Percentiles rank a stretch among this genome's conserved stretches.
Evolutionary conservation across 1,140 invertebrate species (phyloP).

Genomic region (Ericerus pela): DNA sequence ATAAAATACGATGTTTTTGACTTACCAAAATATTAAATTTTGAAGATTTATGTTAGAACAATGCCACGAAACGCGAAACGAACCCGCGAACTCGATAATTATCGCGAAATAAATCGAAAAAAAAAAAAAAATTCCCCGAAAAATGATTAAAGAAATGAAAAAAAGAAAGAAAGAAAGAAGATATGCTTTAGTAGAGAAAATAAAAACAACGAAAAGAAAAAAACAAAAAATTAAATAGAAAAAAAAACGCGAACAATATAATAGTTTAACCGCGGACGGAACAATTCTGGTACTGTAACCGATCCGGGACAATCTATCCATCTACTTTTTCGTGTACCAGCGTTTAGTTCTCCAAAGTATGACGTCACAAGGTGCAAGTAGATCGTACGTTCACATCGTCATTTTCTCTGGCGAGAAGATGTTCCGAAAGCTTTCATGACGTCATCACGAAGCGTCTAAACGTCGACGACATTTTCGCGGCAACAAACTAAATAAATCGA

Average conservation of each 20-base stretch:
- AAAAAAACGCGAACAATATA: neutral
- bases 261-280: neutral
- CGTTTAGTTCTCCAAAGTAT: neutral
- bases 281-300: constrained; percentile 4
- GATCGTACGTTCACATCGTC: neutral
- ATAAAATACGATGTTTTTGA: neutral
- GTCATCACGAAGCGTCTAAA: neutral
- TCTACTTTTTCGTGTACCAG: constrained; percentile 3
- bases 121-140: no score
- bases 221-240: neutral
- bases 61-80: no score
- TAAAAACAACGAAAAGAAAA: no score
- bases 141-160: no score
- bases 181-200: no score
- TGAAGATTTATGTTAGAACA: constrained; percentile 6
- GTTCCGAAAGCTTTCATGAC: neutral
- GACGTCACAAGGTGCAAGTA: neutral
- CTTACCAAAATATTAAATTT: neutral
- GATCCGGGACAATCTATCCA: neutral
- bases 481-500: no score
- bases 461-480: no score
- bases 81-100: no score
- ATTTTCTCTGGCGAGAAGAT: neutral
- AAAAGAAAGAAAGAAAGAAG: no score
- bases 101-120: no score